Conservation (phyloP, 2,888 invertebrate species). For the Parascotia fuliginaria region DNA sequence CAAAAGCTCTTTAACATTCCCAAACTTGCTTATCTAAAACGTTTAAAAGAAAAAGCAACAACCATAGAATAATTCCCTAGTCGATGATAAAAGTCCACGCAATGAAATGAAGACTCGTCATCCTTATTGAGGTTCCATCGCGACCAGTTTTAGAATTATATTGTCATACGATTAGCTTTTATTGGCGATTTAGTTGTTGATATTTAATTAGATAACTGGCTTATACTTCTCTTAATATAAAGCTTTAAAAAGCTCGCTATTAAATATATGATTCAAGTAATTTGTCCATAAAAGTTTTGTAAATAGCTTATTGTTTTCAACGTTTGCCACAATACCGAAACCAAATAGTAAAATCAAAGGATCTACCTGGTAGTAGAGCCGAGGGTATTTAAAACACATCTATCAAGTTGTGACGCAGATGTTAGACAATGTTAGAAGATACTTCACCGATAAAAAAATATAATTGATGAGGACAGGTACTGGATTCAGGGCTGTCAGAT, state of each 20-base stretch:
- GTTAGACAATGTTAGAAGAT: conserved; percentile 70
- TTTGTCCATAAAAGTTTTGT: too few relatives aligned
- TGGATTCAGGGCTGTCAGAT: conserved; percentile 45
- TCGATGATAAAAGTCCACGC: conserved; percentile 46
- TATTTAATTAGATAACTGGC: too few relatives aligned
- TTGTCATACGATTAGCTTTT: conserved; percentile 1
- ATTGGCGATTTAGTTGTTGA: neutral
- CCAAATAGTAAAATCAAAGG: conserved; percentile 20
- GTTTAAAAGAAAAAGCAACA: conserved; percentile 31
- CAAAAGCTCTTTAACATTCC: conserved; percentile 24
- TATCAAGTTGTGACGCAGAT: conserved; percentile 69
- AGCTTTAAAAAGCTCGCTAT: too few relatives aligned
- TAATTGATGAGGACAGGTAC: conserved; percentile 83
- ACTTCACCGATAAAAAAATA: conserved; percentile 67
- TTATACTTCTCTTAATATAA: too few relatives aligned
- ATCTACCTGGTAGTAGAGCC: conserved; percentile 41
- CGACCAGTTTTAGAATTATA: conserved; percentile 9
- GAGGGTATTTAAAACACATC: conserved; percentile 72
- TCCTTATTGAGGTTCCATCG: conserved; percentile 31
- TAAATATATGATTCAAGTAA: too few relatives aligned
- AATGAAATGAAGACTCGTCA: conserved; percentile 41
- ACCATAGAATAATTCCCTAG: conserved; percentile 36
- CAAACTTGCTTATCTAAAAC: conserved; percentile 34
- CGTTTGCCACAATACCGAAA: neutral
- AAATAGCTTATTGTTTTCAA: too few relatives aligned